These are phyloP conservation scores for Apus apus DNA, from an alignment of 2,113 vertebrate species.

Conservation along the genomic window DNA sequence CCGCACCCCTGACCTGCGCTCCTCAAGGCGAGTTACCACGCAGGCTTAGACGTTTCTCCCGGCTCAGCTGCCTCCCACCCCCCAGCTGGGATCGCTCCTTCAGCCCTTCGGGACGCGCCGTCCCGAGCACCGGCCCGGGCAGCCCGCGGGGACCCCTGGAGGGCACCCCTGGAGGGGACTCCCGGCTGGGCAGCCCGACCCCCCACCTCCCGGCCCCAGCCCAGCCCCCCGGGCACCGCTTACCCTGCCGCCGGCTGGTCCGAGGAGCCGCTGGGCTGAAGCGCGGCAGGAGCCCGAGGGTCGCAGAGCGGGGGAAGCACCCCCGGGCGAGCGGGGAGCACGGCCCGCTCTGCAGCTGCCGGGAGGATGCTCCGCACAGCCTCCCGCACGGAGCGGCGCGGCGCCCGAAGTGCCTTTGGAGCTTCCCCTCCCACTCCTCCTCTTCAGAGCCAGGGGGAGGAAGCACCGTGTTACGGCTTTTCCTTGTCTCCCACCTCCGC, in stretches of 20 bases:
- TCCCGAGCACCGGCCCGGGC: not conserved
- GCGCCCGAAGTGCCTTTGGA: not conserved
- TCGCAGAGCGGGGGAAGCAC: not conserved
- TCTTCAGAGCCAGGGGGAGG: not conserved
- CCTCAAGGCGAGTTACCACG: not conserved
- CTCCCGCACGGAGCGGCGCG: not conserved
- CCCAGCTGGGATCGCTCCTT: accelerated
- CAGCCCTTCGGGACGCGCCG: not conserved
- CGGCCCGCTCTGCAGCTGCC: not conserved
- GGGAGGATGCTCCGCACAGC: not conserved
- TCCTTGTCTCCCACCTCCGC: not conserved
- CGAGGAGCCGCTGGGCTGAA: not conserved
- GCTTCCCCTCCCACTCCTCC: constrained; percentile 27
- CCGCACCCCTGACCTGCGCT: not conserved
- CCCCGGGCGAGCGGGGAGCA: not conserved
- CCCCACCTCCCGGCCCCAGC: not conserved
- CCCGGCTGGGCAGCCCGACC: not conserved
- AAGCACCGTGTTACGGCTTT: not conserved
- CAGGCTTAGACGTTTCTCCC: not conserved
- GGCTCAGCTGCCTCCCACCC: not conserved
- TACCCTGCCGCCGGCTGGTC: not conserved
- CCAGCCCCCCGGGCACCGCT: not conserved
- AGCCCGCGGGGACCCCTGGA: not conserved
- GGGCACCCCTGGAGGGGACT: not conserved
- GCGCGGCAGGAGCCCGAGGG: not conserved